Base-by-base conservation (phyloP, 92 coral and sea anemone genomes). In the Siderastrea siderea region DNA sequence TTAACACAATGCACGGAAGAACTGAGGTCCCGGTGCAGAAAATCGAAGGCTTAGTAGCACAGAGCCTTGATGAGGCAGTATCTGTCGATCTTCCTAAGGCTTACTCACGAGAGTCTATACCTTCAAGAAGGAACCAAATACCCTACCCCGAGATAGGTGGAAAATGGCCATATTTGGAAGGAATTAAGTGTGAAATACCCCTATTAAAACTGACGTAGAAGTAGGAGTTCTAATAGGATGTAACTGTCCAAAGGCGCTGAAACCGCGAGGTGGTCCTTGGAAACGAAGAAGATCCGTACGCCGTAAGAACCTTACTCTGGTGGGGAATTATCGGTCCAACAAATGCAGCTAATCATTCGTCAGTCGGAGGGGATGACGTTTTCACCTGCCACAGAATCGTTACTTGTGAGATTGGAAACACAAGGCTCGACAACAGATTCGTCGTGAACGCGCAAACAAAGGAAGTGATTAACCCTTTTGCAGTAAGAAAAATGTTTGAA, bases 241-340 rank as follows among this genome's bases (percentile, higher is more conserved):
- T n/a, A n/a, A n/a, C n/a, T n/a, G n/a, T n/a, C n/a, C n/a, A n/a
- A n/a, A n/a, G n/a, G n/a, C n/a, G n/a, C n/a, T n/a, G n/a, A n/a
- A n/a, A n/a, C n/a, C n/a, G n/a, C n/a, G n/a, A n/a, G n/a, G n/a
- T n/a, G n/a, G n/a, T n/a, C n/a, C n/a, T 6, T 12, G 47, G 78
- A 73, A 73, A 50, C 52, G 67, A 49, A 47, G 71, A 88, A 3
- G 84, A 88, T 53, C 92, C 87, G n/a, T 88, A 82, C 19, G 74
- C 92, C 57, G 50, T 82, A 1, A 58, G 45, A 75, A 89, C 92
- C 51, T 12, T 52, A 45, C 68, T 89, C 1, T 74, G 89, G 2
- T 89, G 92, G 92, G 89, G 92, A 76, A 84, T 89, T 47, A 62
- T 84, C 13, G 92, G 92, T 12, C 92, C 92, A 55, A 60, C 83